phyloP scores from a whole-genome alignment of 2,113 vertebrate species.

The Lophotis ruficrista region DNA sequence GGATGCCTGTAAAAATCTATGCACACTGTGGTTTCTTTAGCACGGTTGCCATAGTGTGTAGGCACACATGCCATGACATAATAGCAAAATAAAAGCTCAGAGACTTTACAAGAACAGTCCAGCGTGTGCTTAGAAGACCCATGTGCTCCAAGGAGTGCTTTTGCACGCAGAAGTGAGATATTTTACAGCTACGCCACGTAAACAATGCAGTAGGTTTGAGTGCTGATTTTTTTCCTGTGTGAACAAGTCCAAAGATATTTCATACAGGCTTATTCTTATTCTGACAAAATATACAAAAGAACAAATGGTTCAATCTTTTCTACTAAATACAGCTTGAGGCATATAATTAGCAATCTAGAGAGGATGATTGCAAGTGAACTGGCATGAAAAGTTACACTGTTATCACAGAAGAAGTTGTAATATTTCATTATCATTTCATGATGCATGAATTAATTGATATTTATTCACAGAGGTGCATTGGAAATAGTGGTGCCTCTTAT shows the following conservation, averaged over 20 bases:
- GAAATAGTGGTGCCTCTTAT: constrained; percentile 49
- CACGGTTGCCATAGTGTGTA: not conserved
- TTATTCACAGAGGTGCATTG: constrained; percentile 58
- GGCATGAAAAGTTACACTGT: constrained; percentile 66
- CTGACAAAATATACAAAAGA: constrained; percentile 62
- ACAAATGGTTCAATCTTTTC: constrained; percentile 61
- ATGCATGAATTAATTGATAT: constrained; percentile 66
- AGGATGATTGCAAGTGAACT: constrained; percentile 65
- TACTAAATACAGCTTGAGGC: constrained; percentile 62
- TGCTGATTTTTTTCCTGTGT: not conserved
- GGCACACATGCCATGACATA: not conserved
- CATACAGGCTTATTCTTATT: constrained; percentile 17
- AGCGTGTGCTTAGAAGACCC: not conserved
- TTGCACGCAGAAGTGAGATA: not conserved
- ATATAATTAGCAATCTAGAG: constrained; percentile 70
- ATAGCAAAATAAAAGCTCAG: not conserved
- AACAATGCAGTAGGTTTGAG: not conserved
- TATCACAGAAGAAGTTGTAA: constrained; percentile 67
- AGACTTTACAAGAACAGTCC: not conserved
- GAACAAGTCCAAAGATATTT: constrained; percentile 38
- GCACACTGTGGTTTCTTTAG: not conserved
- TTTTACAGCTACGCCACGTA: not conserved
- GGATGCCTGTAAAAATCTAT: not conserved
- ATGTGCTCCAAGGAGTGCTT: not conserved
- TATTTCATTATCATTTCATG: constrained; percentile 69